Evolutionary conservation across 2,113 vertebrate genomes (phyloP).

Genomic region (Urocolius indicus): DNA sequence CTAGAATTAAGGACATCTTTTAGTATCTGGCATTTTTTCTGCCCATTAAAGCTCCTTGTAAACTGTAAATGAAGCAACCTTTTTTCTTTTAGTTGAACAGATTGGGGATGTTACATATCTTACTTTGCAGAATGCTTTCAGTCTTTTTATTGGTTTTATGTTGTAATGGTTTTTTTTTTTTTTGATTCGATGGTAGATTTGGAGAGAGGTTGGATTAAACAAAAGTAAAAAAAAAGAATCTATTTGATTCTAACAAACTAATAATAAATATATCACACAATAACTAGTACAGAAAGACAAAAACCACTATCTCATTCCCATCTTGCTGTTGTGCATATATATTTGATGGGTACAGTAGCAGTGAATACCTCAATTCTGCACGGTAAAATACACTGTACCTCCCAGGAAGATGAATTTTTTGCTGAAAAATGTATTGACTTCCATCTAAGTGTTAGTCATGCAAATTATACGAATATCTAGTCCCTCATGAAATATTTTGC

Average conservation of each 20-base stretch:
- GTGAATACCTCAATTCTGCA: not conserved
- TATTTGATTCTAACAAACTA: not conserved
- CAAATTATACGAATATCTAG: not conserved
- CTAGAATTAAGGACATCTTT: not conserved
- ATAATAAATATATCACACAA: not conserved
- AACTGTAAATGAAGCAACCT: not conserved
- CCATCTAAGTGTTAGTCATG: not conserved
- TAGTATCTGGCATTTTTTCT: not conserved
- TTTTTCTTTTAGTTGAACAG: not conserved
- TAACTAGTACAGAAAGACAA: not conserved
- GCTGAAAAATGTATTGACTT: not conserved
- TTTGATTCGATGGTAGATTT: not conserved
- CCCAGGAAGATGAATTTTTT: not conserved
- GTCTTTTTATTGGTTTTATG: not conserved
- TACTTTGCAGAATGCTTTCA: not conserved
- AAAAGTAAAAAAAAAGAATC: not conserved
- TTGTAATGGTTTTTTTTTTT: not conserved
- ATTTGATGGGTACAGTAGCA: not conserved
- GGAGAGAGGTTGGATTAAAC: not conserved
- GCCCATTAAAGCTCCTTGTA: not conserved
- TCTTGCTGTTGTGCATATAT: not conserved
- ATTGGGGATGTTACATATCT: not conserved
- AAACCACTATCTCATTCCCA: not conserved
- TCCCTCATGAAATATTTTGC: not conserved
- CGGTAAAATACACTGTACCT: not conserved